phyloP scores from a whole-genome alignment of 1,140 invertebrate species.

The Ceratitis capitata region DNA sequence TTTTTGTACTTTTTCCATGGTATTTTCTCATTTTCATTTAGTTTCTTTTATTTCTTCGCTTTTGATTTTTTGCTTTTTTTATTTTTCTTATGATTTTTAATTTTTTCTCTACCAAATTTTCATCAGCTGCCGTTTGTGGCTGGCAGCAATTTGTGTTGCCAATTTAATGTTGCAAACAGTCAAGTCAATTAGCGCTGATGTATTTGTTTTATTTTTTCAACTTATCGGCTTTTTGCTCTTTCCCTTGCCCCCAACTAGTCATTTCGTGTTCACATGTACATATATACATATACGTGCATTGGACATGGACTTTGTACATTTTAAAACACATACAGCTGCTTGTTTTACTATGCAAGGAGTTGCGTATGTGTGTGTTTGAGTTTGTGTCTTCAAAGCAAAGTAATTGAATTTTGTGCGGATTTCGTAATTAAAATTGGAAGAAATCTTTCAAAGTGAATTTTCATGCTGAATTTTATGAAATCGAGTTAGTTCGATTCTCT shows the following conservation, averaged over 20 bases:
- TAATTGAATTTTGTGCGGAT: not conserved
- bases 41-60: not conserved
- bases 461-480: not conserved
- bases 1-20: not conserved
- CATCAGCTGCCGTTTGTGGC: not conserved
- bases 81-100: not conserved
- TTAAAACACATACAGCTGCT: not conserved
- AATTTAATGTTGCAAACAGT: slow-evolving; percentile 30
- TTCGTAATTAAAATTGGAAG: not conserved
- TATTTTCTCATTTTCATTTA: not conserved
- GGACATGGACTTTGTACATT: not conserved
- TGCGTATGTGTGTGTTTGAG: not conserved
- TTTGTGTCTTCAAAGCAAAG: not conserved
- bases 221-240: not conserved
- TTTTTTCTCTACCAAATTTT: not conserved
- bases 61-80: not conserved
- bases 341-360: not conserved
- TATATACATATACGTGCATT: not conserved
- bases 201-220: not conserved
- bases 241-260: not conserved
- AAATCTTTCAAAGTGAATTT: not conserved
- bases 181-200: slow-evolving; percentile 20
- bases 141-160: slow-evolving; percentile 8
- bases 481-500: not conserved
- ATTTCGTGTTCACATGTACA: too few species aligned